These are phyloP conservation scores for Apodemia zela DNA, from an alignment of 2,888 invertebrate species.

Conservation along the genomic window DNA sequence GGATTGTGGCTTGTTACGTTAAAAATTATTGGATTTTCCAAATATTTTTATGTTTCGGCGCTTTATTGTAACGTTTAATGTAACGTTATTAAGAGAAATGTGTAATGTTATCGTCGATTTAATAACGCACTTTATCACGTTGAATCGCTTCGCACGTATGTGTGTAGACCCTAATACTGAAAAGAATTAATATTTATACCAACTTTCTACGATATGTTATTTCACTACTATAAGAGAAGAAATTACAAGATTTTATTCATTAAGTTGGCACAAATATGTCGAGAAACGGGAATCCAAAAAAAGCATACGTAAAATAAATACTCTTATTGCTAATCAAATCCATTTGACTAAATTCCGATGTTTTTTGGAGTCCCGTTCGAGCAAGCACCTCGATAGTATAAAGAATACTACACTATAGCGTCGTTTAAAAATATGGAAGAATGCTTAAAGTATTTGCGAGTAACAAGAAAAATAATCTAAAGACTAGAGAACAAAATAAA, in stretches of 20 bases:
- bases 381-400: constrained; percentile 64
- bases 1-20: too few relatives aligned
- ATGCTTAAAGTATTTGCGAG: constrained; percentile 57
- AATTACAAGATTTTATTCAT: constrained; percentile 7
- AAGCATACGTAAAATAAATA: constrained; percentile 53
- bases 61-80: too few relatives aligned
- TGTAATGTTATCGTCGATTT: too few relatives aligned
- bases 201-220: constrained; percentile 61
- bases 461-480: constrained; percentile 56
- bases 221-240: constrained; percentile 16
- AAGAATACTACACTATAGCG: constrained; percentile 10
- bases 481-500: constrained; percentile 74
- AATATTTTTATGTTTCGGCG: too few relatives aligned
- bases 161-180: constrained; percentile 64
- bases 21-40: too few relatives aligned
- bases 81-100: too few relatives aligned
- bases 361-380: constrained; percentile 51
- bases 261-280: constrained; percentile 68
- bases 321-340: constrained; percentile 65
- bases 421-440: constrained; percentile 52
- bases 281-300: constrained; percentile 57
- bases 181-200: constrained; percentile 61
- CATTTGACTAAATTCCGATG: constrained; percentile 48
- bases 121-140: constrained; percentile 10
- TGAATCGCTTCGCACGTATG: neutral